Base-by-base conservation (phyloP, 2,888 invertebrate species). In the Acronicta psi region DNA sequence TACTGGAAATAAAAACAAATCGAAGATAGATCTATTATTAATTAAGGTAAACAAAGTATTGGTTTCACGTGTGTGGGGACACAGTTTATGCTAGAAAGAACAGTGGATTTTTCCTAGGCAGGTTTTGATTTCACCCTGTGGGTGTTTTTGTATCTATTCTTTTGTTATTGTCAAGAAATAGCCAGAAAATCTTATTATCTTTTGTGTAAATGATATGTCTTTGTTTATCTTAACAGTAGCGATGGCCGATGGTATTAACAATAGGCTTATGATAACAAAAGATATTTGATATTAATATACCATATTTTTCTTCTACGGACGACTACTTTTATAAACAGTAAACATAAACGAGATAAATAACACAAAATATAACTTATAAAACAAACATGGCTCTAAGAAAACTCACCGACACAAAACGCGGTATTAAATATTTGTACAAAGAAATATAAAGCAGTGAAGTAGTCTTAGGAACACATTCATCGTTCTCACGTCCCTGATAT, bases 401-500 rank as follows among this genome's bases (percentile, higher is more conserved):
- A 57, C 41, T 56, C 41, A 51, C 42, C 45, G 37, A 43, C 43
- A 54, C 59, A 64, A 46, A 46, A 56, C 36, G 16, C 25, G 46
- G 53, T 55, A 59, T 69, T 69, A 69, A 61, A 56, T 51, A 46
- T 58, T 59, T 44, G 68, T 54, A 64, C 53, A 72, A 69, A 64
- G 60, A 61, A 65, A 68, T 59, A 59, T 55, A 60, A 68, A 59
- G 50, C 51, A 59, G 56, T 63, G 47, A 47, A 64, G 53, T 78
- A 69, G 67, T 77, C 70, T 68, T 51, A 73, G 61, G 58, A 72
- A 73, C 77, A 79, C 75, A 72, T 81, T 77, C 62, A 64, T 14
- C 59, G 75, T 81, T 85, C 81, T 79, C 84, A 84, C 82, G 81
- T 77, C 67, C 73, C 70, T 67, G 61, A 81, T 85, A 83, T 83